phyloP scores from a whole-genome alignment of 2,888 invertebrate species.

The Mallateleia sp. region DNA sequence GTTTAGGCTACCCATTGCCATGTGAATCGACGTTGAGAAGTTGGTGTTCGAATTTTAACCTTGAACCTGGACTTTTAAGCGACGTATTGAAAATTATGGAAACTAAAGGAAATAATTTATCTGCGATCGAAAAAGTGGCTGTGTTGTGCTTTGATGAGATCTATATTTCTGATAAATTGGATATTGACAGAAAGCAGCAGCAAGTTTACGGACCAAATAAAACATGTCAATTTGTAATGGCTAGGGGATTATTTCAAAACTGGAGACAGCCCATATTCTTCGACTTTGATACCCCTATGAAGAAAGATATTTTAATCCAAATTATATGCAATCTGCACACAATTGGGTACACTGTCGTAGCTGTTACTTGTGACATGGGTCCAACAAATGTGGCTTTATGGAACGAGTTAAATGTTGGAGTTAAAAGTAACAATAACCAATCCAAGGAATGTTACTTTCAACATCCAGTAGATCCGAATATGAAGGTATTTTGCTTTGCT shows the following conservation, averaged over 20 bases:
- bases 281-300: conserved; percentile 59
- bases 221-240: conserved; percentile 48
- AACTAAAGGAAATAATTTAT: conserved; percentile 18
- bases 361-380: conserved; percentile 56
- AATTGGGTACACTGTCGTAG: conserved; percentile 55
- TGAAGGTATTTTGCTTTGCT: too few species aligned
- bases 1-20: conserved; percentile 25
- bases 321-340: conserved; percentile 51
- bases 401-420: too few species aligned
- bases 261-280: conserved; percentile 73
- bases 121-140: conserved; percentile 20
- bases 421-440: too few species aligned
- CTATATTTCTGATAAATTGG: conserved; percentile 24
- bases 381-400: conserved; percentile 5
- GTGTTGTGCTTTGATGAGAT: conserved; percentile 60
- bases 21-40: conserved; percentile 26
- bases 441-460: too few species aligned
- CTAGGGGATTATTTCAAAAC: conserved; percentile 36
- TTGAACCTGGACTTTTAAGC: conserved; percentile 28
- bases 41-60: conserved; percentile 29
- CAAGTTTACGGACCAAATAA: conserved; percentile 52
- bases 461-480: too few species aligned
- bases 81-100: conserved; percentile 32
- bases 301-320: conserved; percentile 46
- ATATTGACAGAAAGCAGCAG: conserved; percentile 45